Evolutionary conservation across 2,797 vertebrate species (phyloP).

Genomic region (Carduelis carduelis): DNA sequence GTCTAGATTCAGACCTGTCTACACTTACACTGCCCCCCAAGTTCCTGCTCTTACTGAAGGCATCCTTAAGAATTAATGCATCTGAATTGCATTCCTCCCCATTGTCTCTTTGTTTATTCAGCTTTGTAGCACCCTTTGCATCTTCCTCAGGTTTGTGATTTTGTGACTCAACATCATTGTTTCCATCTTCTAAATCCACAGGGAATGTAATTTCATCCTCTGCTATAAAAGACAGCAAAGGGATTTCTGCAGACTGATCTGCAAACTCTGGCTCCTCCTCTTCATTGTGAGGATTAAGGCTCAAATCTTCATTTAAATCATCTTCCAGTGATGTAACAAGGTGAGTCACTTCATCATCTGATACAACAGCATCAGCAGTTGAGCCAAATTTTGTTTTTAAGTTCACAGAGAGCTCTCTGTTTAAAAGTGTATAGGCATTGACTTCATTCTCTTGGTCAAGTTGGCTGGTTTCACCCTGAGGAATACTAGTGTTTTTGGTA

Average conservation of each 20-base stretch:
- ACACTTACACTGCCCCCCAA: background rate
- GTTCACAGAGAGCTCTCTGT: constrained; percentile 73
- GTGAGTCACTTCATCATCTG: constrained; percentile 83
- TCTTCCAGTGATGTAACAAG: constrained; percentile 80
- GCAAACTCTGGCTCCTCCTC: constrained; percentile 51
- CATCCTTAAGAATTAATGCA: constrained; percentile 70
- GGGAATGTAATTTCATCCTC: constrained; percentile 17
- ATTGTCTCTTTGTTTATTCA: constrained; percentile 41
- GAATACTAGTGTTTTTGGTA: constrained; percentile 73
- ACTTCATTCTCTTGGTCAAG: constrained; percentile 57
- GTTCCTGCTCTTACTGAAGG: constrained; percentile 68
- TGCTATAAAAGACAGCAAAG: constrained; percentile 74
- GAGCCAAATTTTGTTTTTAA: constrained; percentile 84
- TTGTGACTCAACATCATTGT: background rate
- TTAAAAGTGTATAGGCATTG: constrained; percentile 67
- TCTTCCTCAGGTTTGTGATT: background rate
- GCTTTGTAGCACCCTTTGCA: constrained; percentile 13
- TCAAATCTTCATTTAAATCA: constrained; percentile 70
- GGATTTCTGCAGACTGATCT: constrained; percentile 61
- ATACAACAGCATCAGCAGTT: constrained; percentile 84
- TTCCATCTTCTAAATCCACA: background rate
- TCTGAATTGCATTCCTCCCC: constrained; percentile 37
- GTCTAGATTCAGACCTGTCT: constrained; percentile 62
- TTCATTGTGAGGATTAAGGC: constrained; percentile 13
- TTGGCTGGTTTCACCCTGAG: constrained; percentile 57